Percentiles rank a stretch among this genome's conserved stretches.
Evolutionary conservation across 2,113 vertebrate genomes (phyloP).

Genomic region (Rhinolophus ferrumequinum): DNA sequence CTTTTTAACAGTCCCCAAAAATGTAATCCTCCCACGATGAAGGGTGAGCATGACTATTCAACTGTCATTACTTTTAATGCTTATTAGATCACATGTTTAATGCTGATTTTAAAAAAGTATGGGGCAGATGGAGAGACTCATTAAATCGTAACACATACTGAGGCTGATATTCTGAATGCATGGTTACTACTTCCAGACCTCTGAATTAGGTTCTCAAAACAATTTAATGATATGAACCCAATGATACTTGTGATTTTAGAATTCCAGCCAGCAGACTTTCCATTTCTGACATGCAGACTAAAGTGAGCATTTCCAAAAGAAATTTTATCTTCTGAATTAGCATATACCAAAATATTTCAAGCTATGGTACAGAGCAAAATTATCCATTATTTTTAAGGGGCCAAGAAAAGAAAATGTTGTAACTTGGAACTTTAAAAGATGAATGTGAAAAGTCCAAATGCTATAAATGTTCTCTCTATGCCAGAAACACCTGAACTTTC

Average conservation of each 20-base stretch:
- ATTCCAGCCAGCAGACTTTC: conserved; percentile 37
- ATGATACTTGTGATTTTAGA: conserved; percentile 19
- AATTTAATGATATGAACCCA: conserved; percentile 34
- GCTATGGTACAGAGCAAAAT: conserved; percentile 49
- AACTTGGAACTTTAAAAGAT: conserved; percentile 73
- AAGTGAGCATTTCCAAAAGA: conserved; percentile 64
- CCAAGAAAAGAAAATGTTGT: conserved; percentile 78
- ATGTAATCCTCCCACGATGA: neutral
- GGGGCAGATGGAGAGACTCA: neutral
- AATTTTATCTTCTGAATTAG: conserved; percentile 71
- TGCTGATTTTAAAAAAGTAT: neutral
- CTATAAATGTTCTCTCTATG: conserved; percentile 74
- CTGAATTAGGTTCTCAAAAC: conserved; percentile 22
- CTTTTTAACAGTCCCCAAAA: conserved; percentile 34
- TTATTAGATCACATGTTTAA: neutral
- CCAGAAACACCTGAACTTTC: conserved; percentile 75
- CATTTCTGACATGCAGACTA: conserved; percentile 15
- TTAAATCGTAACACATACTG: neutral
- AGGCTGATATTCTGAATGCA: neutral
- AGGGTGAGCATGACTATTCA: neutral
- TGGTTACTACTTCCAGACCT: neutral
- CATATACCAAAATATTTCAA: conserved; percentile 61
- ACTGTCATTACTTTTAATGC: neutral
- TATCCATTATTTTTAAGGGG: conserved; percentile 76
- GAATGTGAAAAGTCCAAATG: conserved; percentile 72